Evolutionary conservation across 1,140 invertebrate species (phyloP), one percentile per base, ranked within the genome.

Genomic region (Thrips palmi): DNA sequence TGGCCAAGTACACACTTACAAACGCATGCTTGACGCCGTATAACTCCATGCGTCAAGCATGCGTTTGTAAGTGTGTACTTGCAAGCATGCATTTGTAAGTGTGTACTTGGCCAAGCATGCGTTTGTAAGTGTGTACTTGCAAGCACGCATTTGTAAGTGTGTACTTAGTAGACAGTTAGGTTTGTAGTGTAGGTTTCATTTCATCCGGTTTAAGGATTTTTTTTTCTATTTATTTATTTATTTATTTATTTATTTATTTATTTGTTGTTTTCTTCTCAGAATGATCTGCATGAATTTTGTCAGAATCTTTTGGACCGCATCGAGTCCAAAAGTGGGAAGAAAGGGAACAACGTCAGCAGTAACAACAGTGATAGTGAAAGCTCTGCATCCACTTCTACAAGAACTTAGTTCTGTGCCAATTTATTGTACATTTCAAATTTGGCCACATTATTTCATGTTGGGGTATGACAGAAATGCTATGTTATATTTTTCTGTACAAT

Each of bases 281-380:
- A 62, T 22, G 73, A 77, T 53, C 59, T 77, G 46, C 61, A 71
- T 37, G 64, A 64, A 41, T 57, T 77, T 28, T 63, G 74, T 46
- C 60, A 65, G 1, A 73, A 71, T 58, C 49, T 76, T 21, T 62
- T 71, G 49, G 59, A 57, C 7, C 50, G 55, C 43, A 70, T 72
- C 44, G 65, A 65, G 57, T 51, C 55, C 43, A 67, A 66, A 58
- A 58, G 56, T 44, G 60, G 61, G 46, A 66, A 64, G 50, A 59
- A 50, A 41, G 17, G 11, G 22, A 11, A 12, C 4, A 3, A 35
- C 4, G 25, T 27, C n/a, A 27, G 25, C n/a, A n/a, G n/a, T n/a
- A n/a, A n/a, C n/a, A n/a, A n/a, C n/a, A n/a, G n/a, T n/a, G n/a
- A n/a, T n/a, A n/a, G n/a, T n/a, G n/a, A n/a, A n/a, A n/a, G n/a